A percentile compares a stretch with the other conserved stretches of the same genome.
Conservation (phyloP, 2,888 invertebrate species). For the Ophraella communa region DNA sequence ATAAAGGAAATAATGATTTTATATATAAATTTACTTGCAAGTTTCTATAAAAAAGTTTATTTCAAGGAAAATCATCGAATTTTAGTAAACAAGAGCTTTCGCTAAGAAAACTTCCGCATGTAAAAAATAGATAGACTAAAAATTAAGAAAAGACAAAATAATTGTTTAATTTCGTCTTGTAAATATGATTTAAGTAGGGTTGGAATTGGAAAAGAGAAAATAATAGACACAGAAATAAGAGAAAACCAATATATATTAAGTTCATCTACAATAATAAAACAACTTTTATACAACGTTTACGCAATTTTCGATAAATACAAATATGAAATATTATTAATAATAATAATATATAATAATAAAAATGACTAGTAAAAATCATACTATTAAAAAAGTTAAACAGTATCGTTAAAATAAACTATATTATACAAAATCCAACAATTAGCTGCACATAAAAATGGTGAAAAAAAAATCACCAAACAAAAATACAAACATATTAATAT, state of each 20-base stretch:
- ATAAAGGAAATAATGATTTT: no score
- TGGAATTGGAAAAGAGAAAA: no score
- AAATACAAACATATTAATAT: slow-evolving; percentile 32
- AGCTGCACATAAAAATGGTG: slow-evolving; percentile 48
- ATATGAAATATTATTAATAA: slow-evolving; percentile 42
- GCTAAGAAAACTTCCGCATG: no score
- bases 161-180: no score
- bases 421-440: slow-evolving; percentile 54
- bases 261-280: slow-evolving; percentile 55
- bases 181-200: no score
- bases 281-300: slow-evolving; percentile 58
- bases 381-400: slow-evolving; percentile 38
- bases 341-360: slow-evolving; percentile 52
- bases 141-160: no score
- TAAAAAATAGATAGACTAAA: no score
- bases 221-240: slow-evolving; percentile 31
- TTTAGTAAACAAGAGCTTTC: no score
- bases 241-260: slow-evolving; percentile 53
- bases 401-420: slow-evolving; percentile 57
- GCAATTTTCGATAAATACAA: slow-evolving; percentile 51
- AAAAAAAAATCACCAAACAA: slow-evolving; percentile 37
- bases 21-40: no score
- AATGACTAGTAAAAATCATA: slow-evolving; percentile 58
- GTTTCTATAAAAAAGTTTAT: no score
- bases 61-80: no score